Base-by-base conservation (phyloP, 2,888 invertebrate genomes). In the Agrochola lota region DNA sequence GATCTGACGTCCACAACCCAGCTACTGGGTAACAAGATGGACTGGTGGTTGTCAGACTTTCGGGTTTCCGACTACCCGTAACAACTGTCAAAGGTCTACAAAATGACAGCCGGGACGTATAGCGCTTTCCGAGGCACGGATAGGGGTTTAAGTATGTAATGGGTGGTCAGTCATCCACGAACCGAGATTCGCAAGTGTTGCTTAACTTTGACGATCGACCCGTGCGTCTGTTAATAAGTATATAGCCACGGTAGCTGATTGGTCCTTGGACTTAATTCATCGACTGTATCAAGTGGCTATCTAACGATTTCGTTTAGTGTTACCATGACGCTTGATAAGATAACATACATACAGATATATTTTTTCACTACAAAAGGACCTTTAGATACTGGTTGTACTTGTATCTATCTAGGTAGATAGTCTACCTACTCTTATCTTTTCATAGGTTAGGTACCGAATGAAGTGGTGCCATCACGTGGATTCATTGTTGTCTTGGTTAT, bases 391-490 rank as follows among this genome's bases (percentile, higher is more conserved):
- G 35, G 23, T 15, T 20, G 35, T 35, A 62, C 30, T 62, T 20
- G 20, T 62, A 11, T 12, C 7, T 67, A 23, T 8, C 9, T 52
- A 30, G 30, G 9, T 35, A 8, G 26, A 49, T 49, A 69, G 23
- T 69, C 12, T 30, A 60, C 15, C 52, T 55, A 35, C 4, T 78
- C 15, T 77, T 77, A 46, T 46, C 60, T 55, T 43, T 35, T 62
- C 2, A 6, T 17, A 35, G 30, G 67, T 67, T 15, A 49, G 49
- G 49, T 49, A 49, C 6, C 49, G 17, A 55, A 52, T 35, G 11
- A 77, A 62, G 35, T 43, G n/a, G 4, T 60, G 40, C n/a, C 20
- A 40, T 68, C 12, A 46, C 6, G 17, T 46, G n/a, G 20, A 59
- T 59, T 59, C 2, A 23, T n/a, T 55, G 40, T 43, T 26, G 15